These are phyloP conservation scores for Zaprionus gabonicus DNA, from an alignment of 1,140 invertebrate genomes.

Conservation along the genomic window DNA sequence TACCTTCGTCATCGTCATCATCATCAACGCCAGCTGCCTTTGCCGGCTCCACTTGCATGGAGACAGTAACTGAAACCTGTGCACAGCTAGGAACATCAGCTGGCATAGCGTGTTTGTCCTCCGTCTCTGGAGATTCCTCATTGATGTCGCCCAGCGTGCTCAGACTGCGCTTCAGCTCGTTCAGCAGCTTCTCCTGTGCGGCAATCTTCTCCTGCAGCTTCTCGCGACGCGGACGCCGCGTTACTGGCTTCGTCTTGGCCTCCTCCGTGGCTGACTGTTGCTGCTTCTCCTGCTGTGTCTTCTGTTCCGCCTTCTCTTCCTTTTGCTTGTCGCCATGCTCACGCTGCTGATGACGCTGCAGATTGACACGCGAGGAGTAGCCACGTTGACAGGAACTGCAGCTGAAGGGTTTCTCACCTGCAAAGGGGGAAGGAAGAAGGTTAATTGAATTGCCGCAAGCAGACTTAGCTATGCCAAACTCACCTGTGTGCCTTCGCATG, in stretches of 20 bases:
- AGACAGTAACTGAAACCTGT: constrained; percentile 75
- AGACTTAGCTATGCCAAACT: constrained; percentile 47
- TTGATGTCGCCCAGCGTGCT: constrained; percentile 48
- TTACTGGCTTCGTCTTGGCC: constrained; percentile 13
- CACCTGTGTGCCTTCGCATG: constrained; percentile 87
- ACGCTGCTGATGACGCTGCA: constrained; percentile 71
- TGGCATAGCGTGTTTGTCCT: constrained; percentile 12
- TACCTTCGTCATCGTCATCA: constrained; percentile 51
- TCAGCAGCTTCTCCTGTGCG: constrained; percentile 60
- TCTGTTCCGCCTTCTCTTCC: background rate
- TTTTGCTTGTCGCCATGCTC: constrained; percentile 51
- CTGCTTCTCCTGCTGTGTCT: constrained; percentile 4
- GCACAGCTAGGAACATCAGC: constrained; percentile 24
- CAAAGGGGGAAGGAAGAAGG: background rate
- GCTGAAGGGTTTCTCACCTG: constrained; percentile 76
- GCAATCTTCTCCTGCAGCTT: constrained; percentile 68
- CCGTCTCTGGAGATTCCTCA: constrained; percentile 39
- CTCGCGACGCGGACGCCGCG: constrained; percentile 60
- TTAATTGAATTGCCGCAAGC: background rate
- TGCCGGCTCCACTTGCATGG: constrained; percentile 75
- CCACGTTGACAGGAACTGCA: constrained; percentile 69
- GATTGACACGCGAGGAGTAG: constrained; percentile 74
- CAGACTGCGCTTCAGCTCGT: constrained; percentile 59
- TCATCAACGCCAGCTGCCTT: constrained; percentile 37
- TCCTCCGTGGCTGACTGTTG: constrained; percentile 11